Evolutionary conservation across 2,797 vertebrate genomes (phyloP).

Genomic region (Labroides dimidiatus): DNA sequence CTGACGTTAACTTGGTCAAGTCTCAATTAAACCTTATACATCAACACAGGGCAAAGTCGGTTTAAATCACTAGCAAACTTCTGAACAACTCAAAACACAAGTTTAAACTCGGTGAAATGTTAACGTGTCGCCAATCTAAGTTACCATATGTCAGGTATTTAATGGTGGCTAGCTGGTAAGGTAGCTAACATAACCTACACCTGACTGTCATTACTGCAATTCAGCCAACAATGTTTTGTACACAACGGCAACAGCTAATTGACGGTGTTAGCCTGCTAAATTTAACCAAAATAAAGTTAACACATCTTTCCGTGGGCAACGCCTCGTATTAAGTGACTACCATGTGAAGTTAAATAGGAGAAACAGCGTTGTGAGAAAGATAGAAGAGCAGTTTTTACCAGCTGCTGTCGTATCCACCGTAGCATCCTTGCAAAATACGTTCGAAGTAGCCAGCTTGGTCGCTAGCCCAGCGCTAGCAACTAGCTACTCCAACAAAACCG

Average conservation of each 20-base stretch:
- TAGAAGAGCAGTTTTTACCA: conserved; percentile 81
- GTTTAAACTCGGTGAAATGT: background rate
- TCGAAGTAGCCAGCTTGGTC: conserved; percentile 55
- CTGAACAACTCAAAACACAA: background rate
- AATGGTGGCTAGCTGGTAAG: conserved; percentile 21
- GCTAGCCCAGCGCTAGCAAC: conserved; percentile 76
- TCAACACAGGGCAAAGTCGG: background rate
- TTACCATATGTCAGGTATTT: conserved; percentile 3
- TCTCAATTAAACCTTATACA: background rate
- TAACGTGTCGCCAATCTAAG: background rate
- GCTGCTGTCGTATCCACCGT: conserved; percentile 96
- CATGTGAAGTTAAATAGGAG: background rate
- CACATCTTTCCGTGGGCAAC: background rate
- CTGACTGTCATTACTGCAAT: conserved; percentile 44
- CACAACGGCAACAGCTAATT: conserved; percentile 42
- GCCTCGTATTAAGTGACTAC: rapidly evolving
- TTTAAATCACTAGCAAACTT: conserved; percentile 16
- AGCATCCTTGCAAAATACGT: conserved; percentile 86
- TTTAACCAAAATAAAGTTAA: conserved; percentile 51
- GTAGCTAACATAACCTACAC: conserved; percentile 55
- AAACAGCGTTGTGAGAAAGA: background rate
- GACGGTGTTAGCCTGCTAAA: conserved; percentile 26
- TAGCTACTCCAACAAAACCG: conserved; percentile 74
- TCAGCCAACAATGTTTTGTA: conserved; percentile 33
- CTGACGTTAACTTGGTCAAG: conserved; percentile 13